phyloP scores from a whole-genome alignment of 2,888 invertebrate genomes.

The Fragum fragum region DNA sequence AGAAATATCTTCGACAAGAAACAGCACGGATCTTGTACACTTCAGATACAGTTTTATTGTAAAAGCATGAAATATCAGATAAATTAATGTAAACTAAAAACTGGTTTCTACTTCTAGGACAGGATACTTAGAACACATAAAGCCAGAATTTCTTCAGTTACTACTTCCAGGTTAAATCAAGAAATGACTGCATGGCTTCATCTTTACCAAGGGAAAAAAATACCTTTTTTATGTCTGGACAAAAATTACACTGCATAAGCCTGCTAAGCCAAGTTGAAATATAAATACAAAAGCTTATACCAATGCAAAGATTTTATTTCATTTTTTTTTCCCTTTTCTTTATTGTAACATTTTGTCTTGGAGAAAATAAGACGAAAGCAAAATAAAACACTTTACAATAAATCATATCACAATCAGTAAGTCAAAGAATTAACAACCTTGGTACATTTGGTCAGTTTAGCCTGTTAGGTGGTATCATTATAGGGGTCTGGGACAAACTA shows the following conservation, averaged over 20 bases:
- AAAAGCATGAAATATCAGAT: constrained; percentile 51
- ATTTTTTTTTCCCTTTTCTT: too few species aligned
- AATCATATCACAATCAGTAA: constrained; percentile 1
- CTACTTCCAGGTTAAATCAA: too few species aligned
- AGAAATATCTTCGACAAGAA: background rate
- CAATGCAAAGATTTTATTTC: too few species aligned
- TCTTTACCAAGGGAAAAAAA: too few species aligned
- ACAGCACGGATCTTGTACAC: constrained; percentile 54
- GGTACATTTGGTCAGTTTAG: background rate
- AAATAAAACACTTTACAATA: background rate
- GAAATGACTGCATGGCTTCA: too few species aligned
- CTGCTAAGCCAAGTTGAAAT: too few species aligned
- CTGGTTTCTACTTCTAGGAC: constrained; percentile 18
- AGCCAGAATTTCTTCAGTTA: background rate
- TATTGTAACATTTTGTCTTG: too few species aligned
- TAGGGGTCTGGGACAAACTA: too few species aligned
- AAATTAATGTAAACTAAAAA: constrained; percentile 20
- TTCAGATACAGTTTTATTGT: constrained; percentile 52
- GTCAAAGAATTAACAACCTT: constrained; percentile 1
- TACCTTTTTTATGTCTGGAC: too few species aligned
- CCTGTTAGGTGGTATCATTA: background rate
- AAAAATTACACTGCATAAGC: too few species aligned
- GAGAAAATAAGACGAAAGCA: constrained; percentile 2
- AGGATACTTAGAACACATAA: background rate
- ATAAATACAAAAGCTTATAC: too few species aligned